phyloP scores from a whole-genome alignment of 2,888 invertebrate species.

The Zonitis immaculata region DNA sequence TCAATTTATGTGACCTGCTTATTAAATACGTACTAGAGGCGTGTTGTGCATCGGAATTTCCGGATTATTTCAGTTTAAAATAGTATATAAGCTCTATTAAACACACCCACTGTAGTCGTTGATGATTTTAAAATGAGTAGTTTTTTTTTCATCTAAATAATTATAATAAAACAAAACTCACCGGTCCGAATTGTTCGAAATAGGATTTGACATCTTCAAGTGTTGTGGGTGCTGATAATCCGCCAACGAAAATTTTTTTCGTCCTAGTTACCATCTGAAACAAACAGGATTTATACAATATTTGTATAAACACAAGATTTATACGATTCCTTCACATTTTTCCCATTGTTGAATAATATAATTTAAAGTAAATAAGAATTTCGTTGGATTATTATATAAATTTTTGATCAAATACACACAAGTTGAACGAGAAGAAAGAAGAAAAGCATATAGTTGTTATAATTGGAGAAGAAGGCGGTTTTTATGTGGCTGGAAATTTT shows the following conservation, averaged over 20 bases:
- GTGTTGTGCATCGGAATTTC: constrained; percentile 22
- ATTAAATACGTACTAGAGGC: constrained; percentile 22
- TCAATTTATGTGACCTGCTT: constrained; percentile 24
- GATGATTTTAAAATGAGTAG: too few species aligned
- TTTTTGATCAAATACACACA: constrained; percentile 36
- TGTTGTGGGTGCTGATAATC: constrained; percentile 98
- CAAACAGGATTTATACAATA: background rate
- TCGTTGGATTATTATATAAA: too few species aligned
- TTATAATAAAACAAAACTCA: too few species aligned
- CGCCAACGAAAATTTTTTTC: constrained; percentile 99
- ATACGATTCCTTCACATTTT: background rate
- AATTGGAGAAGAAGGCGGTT: background rate
- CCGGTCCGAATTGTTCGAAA: constrained; percentile 99
- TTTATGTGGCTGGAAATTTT: background rate
- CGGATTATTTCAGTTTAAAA: constrained; percentile 21
- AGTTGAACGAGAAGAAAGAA: too few species aligned
- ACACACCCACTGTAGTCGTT: background rate
- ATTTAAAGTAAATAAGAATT: constrained; percentile 32
- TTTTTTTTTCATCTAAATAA: too few species aligned
- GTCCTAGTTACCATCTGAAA: constrained; percentile 99
- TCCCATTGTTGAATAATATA: too few species aligned
- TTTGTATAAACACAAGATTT: background rate
- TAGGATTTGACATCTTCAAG: constrained; percentile 99
- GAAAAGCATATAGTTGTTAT: too few species aligned
- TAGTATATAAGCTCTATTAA: constrained; percentile 13